Conservation (phyloP, 2,797 vertebrate species). For the Anabacerthia variegaticeps region DNA sequence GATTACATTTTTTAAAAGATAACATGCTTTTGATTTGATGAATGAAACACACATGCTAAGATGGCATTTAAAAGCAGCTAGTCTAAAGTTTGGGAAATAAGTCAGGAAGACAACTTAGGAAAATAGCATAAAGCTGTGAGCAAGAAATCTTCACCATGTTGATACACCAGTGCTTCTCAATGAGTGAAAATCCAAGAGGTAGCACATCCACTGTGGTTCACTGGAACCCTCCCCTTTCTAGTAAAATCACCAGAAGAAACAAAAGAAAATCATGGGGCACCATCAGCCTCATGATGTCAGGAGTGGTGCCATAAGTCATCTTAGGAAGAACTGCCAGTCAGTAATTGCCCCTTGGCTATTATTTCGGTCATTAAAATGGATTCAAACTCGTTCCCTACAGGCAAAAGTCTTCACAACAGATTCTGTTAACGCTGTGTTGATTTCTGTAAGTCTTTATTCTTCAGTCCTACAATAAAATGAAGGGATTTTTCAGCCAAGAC, state of each 20-base stretch:
- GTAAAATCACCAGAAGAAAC: background rate
- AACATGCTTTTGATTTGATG: background rate
- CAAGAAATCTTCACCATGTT: background rate
- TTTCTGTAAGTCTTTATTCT: background rate
- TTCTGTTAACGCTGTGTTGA: background rate
- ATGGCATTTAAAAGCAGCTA: background rate
- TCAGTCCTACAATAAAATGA: background rate
- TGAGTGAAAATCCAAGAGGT: background rate
- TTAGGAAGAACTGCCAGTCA: background rate
- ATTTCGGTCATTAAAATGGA: background rate
- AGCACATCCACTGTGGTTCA: background rate
- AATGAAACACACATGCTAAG: background rate
- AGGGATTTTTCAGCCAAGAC: background rate
- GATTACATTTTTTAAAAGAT: background rate
- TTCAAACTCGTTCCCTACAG: background rate
- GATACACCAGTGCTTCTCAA: background rate
- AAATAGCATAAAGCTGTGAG: background rate
- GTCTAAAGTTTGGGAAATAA: background rate
- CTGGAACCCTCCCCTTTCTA: background rate
- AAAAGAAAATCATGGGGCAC: background rate
- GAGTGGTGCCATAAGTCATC: background rate
- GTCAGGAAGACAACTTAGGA: background rate
- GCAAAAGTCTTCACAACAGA: background rate
- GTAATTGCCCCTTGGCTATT: background rate
- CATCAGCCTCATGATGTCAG: background rate